phyloP scores from a whole-genome alignment of 2,797 vertebrate genomes.

The Galago senegalensis region DNA sequence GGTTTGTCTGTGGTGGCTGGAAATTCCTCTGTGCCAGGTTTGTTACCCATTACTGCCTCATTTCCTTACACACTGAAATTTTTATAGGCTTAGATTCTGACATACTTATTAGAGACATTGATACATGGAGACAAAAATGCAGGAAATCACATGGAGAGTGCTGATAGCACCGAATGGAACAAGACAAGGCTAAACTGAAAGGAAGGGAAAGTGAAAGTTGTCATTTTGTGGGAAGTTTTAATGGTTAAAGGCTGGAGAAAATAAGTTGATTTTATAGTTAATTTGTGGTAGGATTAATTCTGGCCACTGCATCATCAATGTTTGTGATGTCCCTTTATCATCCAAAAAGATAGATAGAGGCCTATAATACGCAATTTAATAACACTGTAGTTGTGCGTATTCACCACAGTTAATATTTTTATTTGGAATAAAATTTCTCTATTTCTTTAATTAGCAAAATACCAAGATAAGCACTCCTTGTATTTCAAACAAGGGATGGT shows the following conservation, averaged over 20 bases:
- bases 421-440: background rate
- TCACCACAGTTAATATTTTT: background rate
- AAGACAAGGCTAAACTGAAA: slow-evolving; percentile 46
- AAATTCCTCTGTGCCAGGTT: slow-evolving; percentile 96
- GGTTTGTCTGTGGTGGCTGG: slow-evolving; percentile 97
- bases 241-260: slow-evolving; percentile 59
- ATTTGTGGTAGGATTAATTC: slow-evolving; percentile 56
- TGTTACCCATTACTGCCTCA: slow-evolving; percentile 54
- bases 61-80: background rate
- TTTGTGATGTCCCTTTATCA: slow-evolving; percentile 1
- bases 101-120: background rate
- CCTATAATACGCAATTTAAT: background rate
- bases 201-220: slow-evolving; percentile 68
- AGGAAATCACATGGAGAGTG: background rate
- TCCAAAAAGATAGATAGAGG: background rate
- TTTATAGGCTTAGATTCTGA: background rate
- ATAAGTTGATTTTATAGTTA: slow-evolving; percentile 66
- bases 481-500: background rate
- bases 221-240: slow-evolving; percentile 63
- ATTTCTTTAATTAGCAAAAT: background rate
- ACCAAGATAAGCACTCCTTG: background rate
- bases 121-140: background rate
- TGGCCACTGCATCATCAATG: background rate
- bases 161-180: background rate
- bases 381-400: background rate